Evolutionary conservation across 1,140 invertebrate genomes (phyloP).

Genomic region (Proctacanthus coquilletti): DNA sequence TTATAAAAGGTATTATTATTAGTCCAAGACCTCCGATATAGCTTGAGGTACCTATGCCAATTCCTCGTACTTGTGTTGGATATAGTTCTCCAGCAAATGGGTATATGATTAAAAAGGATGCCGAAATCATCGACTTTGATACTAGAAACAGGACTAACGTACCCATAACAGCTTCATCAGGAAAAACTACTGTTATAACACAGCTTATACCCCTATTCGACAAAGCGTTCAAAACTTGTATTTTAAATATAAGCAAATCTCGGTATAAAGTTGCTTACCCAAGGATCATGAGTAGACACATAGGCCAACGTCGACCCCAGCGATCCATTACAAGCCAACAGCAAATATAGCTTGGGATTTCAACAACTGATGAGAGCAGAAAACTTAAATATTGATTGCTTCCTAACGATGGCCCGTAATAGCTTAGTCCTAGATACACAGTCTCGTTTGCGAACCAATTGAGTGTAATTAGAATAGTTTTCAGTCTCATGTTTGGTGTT

Average conservation of each 20-base stretch:
- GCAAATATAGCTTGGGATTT: conserved; percentile 69
- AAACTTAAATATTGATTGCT: conserved; percentile 75
- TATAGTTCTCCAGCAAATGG: conserved; percentile 81
- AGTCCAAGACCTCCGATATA: conserved; percentile 75
- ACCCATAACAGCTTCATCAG: conserved; percentile 50
- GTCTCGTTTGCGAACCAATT: conserved; percentile 60
- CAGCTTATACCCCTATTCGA: conserved; percentile 52
- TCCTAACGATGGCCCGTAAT: conserved; percentile 71
- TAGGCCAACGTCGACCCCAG: conserved; percentile 67
- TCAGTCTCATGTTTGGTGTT: conserved; percentile 73
- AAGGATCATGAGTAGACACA: conserved; percentile 67
- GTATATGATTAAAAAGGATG: conserved; percentile 80
- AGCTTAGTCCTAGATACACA: conserved; percentile 65
- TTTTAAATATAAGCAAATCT: too few species aligned
- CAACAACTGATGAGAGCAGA: conserved; percentile 63
- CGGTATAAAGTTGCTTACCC: conserved; percentile 13
- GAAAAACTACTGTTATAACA: conserved; percentile 63
- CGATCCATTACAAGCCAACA: conserved; percentile 75
- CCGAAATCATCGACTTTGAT: conserved; percentile 80
- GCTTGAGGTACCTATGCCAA: conserved; percentile 77
- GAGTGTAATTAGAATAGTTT: conserved; percentile 47
- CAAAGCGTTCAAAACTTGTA: not conserved
- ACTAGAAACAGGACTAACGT: conserved; percentile 66
- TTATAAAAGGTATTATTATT: conserved; percentile 81
- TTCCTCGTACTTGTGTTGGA: conserved; percentile 67